Base-by-base conservation (phyloP, 1,140 invertebrate genomes). In the Antheraea pernyi region DNA sequence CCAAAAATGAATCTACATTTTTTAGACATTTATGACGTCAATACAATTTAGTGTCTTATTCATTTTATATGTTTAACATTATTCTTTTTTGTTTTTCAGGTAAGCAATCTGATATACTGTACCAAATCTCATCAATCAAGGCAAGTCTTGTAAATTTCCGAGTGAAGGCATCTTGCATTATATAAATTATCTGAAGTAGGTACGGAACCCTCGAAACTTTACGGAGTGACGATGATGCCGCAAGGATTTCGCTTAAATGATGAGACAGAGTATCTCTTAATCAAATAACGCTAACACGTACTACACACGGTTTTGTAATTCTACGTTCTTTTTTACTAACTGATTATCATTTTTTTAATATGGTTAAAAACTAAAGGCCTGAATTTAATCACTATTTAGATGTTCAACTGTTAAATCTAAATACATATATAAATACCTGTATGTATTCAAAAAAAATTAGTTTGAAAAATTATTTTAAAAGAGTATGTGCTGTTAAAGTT, bases 211-310 rank as follows among this genome's bases (percentile, higher is more conserved):
- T 16, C 60, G 60, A 36, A 61, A 61, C 60, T 61, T 61, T 61
- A 10, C 16, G 16, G 13, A 61, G 19, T 61, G 74, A 71, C 67
- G 74, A 75, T 79, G 75, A 76, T 73, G 70, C 74, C 73, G 73
- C 77, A 77, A 74, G 74, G 80, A 78, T 76, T 70, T 69, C 68
- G 69, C 69, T 58, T 67, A 30, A 71, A 68, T 59, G 69, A 65
- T 48, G 13, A 58, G 37, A 65, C 48, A 37, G 63, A 67, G 69
- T 73, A 78, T 73, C 69, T 78, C 75, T 78, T 83, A 81, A 82
- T 85, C 81, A 82, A 79, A 82, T 83, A 80, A 79, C 69, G 75
- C 66, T 78, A 75, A 73, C 63, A 64, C 30, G 53, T 59, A 74
- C 19, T 76, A 83, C 78, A 85, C 64, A 82, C 76, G 16, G 81